Conservation (phyloP, 2,888 invertebrate species). For the Tipula vernalis region DNA sequence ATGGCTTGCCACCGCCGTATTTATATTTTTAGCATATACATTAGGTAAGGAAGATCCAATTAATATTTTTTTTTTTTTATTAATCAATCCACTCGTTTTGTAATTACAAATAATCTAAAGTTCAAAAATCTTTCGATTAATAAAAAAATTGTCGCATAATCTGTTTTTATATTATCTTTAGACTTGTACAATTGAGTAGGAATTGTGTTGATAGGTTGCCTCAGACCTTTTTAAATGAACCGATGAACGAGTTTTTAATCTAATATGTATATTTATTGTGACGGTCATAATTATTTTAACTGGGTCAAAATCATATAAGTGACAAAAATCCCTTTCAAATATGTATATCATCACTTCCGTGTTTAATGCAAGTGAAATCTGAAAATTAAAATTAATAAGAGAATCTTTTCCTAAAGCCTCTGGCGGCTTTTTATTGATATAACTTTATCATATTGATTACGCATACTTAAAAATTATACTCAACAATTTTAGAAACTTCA, state of each 20-base stretch:
- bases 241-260: not conserved
- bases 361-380: too few species aligned
- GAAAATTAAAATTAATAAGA: too few species aligned
- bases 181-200: not conserved
- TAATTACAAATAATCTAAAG: not conserved
- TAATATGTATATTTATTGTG: not conserved
- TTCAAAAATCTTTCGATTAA: not conserved
- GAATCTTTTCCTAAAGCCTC: too few species aligned
- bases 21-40: constrained; percentile 92
- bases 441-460: too few species aligned
- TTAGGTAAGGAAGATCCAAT: constrained; percentile 48
- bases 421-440: too few species aligned
- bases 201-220: not conserved
- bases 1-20: constrained; percentile 77
- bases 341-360: too few species aligned
- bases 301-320: not conserved
- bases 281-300: not conserved
- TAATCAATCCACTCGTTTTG: not conserved
- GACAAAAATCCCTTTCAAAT: too few species aligned
- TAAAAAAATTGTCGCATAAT: not conserved
- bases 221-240: not conserved
- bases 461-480: too few species aligned
- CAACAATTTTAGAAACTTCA: too few species aligned
- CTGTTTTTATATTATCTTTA: not conserved
- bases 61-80: not conserved